Conservation (phyloP, 2,888 invertebrate genomes). For the Eupsilia transversa region DNA sequence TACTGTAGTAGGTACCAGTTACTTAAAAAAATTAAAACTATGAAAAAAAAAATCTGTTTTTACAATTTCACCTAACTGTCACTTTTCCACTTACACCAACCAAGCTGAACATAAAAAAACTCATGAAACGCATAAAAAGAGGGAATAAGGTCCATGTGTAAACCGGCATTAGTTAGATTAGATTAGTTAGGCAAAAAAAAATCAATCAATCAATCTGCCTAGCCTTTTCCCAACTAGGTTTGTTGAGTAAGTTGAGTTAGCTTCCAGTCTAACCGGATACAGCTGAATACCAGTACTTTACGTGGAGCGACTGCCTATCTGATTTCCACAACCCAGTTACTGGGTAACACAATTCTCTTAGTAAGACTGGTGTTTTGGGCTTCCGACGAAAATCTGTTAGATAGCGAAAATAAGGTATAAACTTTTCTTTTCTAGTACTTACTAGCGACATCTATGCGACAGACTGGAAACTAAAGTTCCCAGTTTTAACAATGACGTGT, state of each 20-base stretch:
- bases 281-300: neutral
- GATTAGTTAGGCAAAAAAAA: neutral
- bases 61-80: neutral
- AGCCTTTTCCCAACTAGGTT: neutral
- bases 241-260: too few relatives aligned
- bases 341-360: neutral
- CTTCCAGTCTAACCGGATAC: neutral
- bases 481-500: neutral
- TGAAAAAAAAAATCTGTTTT: neutral
- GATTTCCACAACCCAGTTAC: neutral
- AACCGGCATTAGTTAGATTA: neutral
- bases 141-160: too few relatives aligned
- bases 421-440: too few relatives aligned
- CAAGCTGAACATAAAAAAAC: too few relatives aligned
- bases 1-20: neutral
- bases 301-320: too few relatives aligned
- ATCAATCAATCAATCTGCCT: neutral
- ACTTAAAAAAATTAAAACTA: neutral
- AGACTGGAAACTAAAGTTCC: neutral
- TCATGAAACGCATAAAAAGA: too few relatives aligned
- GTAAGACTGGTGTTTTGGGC: neutral
- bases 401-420: neutral
- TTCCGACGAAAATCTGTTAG: neutral
- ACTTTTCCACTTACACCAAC: neutral
- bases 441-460: constrained; percentile 20